Base-by-base conservation (phyloP, 2,797 vertebrate species). In the Denticeps clupeoides region DNA sequence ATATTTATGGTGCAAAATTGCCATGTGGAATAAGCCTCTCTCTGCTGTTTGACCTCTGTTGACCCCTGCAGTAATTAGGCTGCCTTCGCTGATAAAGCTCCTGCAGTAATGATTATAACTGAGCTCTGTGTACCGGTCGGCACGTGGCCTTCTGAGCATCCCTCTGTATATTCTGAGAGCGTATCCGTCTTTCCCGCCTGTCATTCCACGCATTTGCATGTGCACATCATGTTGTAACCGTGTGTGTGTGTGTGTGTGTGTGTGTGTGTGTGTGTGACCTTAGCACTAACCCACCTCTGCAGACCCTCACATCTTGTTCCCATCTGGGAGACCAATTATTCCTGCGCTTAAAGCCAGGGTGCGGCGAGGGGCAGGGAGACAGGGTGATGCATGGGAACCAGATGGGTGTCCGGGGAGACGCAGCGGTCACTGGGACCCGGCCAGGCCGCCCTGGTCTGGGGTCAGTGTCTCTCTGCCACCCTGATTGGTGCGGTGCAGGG, bases 301-400 rank as follows among this genome's bases (percentile, higher is more conserved):
- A 82, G 70, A 70, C 81, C 75, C 73, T 81, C 82, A 83, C 87
- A 90, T 89, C 79, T 91, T 90, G 86, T 84, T 86, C 84, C 83
- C 87, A 92, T 90, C 84, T 93, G 88, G 84, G 83, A 83, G 83
- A n/a, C 83, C 86, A 90, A 88, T 89, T 86, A 88, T 80, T 86
- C 82, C 74, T 73, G 60, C 79, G 79, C 80, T 89, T 86, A 87
- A 90, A 92, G 88, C 89, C 87, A 84, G 81, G 82, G 86, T 83
- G 78, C 81, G 78, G 86, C 89, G 79, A 87, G 89, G 88, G 87
- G 89, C 89, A 64, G 78, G 63, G 69, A 75, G 75, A 75, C 71
- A 65, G 69, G 56, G 60, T 56, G 50, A 64, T 81, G 78, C 84
- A 87, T 89, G 86, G 70, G 65, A 79, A 85, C 87, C 89, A 93